Conservation (phyloP, 2,797 vertebrate species). For the Myioborus miniatus region DNA sequence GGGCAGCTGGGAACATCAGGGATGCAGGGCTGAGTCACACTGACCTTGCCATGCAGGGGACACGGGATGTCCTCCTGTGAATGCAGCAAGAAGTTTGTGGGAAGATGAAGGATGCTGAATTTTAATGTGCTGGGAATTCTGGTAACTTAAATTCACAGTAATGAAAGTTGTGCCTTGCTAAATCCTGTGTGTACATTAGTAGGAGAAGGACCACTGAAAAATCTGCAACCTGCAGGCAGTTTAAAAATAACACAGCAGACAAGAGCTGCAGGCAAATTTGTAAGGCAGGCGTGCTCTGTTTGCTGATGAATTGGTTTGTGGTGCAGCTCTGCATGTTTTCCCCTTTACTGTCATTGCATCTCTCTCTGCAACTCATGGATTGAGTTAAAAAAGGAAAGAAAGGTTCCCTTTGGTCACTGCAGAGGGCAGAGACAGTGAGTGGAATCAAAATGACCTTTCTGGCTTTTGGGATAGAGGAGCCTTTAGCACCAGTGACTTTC, state of each 20-base stretch:
- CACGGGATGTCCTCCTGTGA: background rate
- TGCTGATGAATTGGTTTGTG: slow-evolving; percentile 56
- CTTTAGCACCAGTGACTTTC: background rate
- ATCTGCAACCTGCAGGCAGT: slow-evolving; percentile 63
- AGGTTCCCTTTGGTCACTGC: background rate
- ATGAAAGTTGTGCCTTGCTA: background rate
- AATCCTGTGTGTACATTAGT: background rate
- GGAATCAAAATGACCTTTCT: background rate
- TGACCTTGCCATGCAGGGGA: background rate
- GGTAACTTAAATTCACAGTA: background rate
- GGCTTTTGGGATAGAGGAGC: background rate
- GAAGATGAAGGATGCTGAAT: background rate
- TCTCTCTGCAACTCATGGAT: background rate
- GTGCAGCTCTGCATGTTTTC: slow-evolving; percentile 49
- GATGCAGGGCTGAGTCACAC: background rate
- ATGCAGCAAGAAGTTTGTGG: background rate
- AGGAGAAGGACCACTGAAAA: slow-evolving; percentile 38
- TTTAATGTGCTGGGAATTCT: background rate
- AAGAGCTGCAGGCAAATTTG: slow-evolving; percentile 56
- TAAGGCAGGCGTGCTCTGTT: slow-evolving; percentile 55
- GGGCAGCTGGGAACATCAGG: background rate
- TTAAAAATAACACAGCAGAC: slow-evolving; percentile 68
- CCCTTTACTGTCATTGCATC: slow-evolving; percentile 11
- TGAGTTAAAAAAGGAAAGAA: background rate
- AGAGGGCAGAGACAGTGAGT: background rate